Percentiles rank a stretch among this genome's conserved stretches.
Conservation (phyloP, 2,797 vertebrate genomes). For the Ataeniobius toweri region DNA sequence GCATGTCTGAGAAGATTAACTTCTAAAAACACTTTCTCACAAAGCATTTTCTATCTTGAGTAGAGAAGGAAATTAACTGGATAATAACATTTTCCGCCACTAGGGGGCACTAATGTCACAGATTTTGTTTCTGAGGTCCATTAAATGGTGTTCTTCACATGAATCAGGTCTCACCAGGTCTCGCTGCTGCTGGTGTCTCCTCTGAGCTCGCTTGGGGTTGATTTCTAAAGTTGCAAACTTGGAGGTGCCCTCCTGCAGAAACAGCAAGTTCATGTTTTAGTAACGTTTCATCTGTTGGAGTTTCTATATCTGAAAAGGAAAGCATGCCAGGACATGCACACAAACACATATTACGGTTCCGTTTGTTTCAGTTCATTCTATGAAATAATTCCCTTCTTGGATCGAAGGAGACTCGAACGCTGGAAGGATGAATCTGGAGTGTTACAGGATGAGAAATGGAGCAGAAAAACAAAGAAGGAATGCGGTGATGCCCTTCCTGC, state of each 20-base stretch:
- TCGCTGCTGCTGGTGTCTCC: constrained; percentile 91
- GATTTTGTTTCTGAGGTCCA: background rate
- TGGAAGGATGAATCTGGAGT: too few species aligned
- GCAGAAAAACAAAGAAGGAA: too few species aligned
- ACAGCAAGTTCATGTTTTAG: background rate
- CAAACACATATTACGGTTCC: background rate
- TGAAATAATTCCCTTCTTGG: background rate
- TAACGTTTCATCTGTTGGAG: background rate
- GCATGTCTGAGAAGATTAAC: background rate
- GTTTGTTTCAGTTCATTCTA: background rate
- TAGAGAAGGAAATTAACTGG: background rate
- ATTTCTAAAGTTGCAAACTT: constrained; percentile 96
- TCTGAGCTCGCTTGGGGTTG: constrained; percentile 92
- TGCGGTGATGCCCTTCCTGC: too few species aligned
- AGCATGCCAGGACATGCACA: background rate
- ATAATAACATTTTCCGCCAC: constrained; percentile 17
- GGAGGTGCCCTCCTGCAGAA: constrained; percentile 90
- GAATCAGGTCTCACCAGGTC: constrained; percentile 83
- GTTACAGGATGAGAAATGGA: too few species aligned
- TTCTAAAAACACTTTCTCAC: background rate
- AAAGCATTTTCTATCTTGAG: background rate
- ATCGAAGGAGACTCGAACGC: too few species aligned
- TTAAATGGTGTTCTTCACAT: background rate
- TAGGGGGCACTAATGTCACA: constrained; percentile 31
- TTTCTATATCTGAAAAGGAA: background rate